A percentile compares a stretch with the other conserved stretches of the same genome.
Evolutionary conservation across 2,797 vertebrate species (phyloP).

Genomic region (Adelosebastes latens): DNA sequence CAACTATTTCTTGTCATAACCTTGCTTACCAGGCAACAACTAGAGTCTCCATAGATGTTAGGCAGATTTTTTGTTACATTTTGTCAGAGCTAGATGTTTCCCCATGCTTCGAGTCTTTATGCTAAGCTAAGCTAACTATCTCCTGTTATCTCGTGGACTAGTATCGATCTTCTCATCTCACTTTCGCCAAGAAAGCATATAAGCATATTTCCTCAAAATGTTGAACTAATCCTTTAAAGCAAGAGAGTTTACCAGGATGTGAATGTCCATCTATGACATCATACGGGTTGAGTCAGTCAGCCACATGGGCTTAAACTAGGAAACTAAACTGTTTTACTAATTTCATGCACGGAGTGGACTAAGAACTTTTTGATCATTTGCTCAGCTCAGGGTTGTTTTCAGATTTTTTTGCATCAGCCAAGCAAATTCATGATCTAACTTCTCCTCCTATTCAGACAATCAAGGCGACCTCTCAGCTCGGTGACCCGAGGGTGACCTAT

Average conservation of each 20-base stretch:
- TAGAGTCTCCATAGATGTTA: neutral
- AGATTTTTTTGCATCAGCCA: neutral
- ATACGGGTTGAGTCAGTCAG: neutral
- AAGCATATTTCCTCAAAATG: neutral
- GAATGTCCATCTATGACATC: neutral
- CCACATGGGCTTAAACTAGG: neutral
- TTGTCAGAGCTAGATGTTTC: neutral
- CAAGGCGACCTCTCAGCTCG: constrained; percentile 87
- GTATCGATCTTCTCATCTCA: constrained; percentile 3
- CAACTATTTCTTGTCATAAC: neutral
- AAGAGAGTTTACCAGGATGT: neutral
- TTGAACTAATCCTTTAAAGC: neutral
- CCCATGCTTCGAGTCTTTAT: neutral
- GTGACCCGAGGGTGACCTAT: constrained; percentile 90
- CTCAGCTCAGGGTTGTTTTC: neutral
- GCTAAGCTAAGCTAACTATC: neutral
- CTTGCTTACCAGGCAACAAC: neutral
- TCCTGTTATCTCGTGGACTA: neutral
- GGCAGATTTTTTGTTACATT: neutral
- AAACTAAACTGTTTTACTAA: neutral
- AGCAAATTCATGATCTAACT: neutral
- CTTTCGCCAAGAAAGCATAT: neutral
- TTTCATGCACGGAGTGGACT: neutral
- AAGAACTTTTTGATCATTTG: neutral
- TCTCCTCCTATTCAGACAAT: constrained; percentile 79